These are phyloP conservation scores for Caenorhabditis sp. DNA, from an alignment of 2,888 invertebrate genomes.

Conservation along the genomic window DNA sequence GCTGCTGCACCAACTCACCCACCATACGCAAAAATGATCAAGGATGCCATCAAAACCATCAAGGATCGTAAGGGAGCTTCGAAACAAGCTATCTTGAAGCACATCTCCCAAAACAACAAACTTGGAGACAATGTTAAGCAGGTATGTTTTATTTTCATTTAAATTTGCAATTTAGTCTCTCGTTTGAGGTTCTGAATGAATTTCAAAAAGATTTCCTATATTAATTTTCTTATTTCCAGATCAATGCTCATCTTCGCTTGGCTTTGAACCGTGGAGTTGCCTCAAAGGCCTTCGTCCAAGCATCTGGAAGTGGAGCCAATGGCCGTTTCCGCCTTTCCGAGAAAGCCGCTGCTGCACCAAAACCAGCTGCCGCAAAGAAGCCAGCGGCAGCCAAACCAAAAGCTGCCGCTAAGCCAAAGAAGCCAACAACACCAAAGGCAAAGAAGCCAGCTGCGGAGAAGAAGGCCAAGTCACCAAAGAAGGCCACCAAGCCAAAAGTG, in stretches of 20 bases:
- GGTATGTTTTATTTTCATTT: conserved; percentile 16
- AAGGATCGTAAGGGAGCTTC: conserved; percentile 74
- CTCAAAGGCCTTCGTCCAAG: conserved; percentile 71
- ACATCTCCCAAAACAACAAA: conserved; percentile 72
- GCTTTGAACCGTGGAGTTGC: conserved; percentile 72
- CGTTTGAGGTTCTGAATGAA: too few species aligned
- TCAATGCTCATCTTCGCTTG: conserved; percentile 72
- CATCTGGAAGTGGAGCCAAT: conserved; percentile 56
- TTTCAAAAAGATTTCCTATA: too few species aligned
- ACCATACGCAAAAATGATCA: conserved; percentile 73
- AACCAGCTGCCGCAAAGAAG: conserved; percentile 14
- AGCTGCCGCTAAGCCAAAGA: neutral
- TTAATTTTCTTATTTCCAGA: conserved; percentile 28
- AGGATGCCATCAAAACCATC: conserved; percentile 71
- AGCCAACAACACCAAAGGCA: conserved; percentile 8
- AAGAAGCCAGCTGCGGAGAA: too few species aligned
- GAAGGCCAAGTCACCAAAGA: conserved; percentile 51
- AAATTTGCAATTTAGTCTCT: too few species aligned
- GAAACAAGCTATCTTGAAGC: conserved; percentile 73
- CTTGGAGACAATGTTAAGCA: conserved; percentile 62
- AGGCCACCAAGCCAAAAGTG: conserved; percentile 34
- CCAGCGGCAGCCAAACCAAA: conserved; percentile 16
- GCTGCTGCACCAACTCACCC: conserved; percentile 62
- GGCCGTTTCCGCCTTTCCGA: conserved; percentile 54
- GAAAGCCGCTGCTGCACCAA: conserved; percentile 22